A percentile compares a stretch with the other conserved stretches of the same genome.
phyloP scores from a whole-genome alignment of 1,140 invertebrate species.

The Musca vetustissima region DNA sequence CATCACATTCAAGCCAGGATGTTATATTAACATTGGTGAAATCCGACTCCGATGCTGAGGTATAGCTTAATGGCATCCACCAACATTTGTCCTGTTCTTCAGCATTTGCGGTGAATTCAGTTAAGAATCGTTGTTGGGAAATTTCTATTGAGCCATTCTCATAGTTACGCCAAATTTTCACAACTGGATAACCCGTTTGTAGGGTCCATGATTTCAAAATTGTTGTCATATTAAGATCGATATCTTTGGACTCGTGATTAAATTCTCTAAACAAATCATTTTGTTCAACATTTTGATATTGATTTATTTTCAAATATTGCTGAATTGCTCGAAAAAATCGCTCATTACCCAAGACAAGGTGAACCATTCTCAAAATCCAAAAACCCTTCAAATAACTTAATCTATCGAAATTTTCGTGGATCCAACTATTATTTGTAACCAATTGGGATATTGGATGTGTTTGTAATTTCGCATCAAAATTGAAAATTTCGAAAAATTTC shows the following conservation, averaged over 20 bases:
- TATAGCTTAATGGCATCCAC: conserved; percentile 68
- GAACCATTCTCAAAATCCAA: conserved; percentile 85
- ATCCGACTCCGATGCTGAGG: conserved; percentile 63
- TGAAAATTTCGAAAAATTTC: conserved; percentile 52
- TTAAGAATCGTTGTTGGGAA: conserved; percentile 59
- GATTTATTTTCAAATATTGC: conserved; percentile 66
- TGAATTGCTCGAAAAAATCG: conserved; percentile 70
- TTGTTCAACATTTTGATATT: conserved; percentile 73
- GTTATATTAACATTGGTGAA: conserved; percentile 65
- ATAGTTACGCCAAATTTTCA: conserved; percentile 69
- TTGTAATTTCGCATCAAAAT: conserved; percentile 59
- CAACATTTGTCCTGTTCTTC: conserved; percentile 48
- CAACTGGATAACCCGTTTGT: conserved; percentile 78
- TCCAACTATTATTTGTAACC: conserved; percentile 73
- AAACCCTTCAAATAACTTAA: conserved; percentile 88
- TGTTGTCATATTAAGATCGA: conserved; percentile 61
- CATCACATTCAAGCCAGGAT: conserved; percentile 61
- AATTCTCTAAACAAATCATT: conserved; percentile 82
- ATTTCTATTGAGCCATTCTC: conserved; percentile 58
- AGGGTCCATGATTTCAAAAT: conserved; percentile 84
- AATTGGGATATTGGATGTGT: conserved; percentile 67
- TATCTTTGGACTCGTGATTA: conserved; percentile 61
- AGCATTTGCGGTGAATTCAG: conserved; percentile 35
- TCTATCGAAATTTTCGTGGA: conserved; percentile 83
- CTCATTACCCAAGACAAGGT: conserved; percentile 76